phyloP scores from a whole-genome alignment of 2,797 vertebrate species.

The Spheniscus humboldti region DNA sequence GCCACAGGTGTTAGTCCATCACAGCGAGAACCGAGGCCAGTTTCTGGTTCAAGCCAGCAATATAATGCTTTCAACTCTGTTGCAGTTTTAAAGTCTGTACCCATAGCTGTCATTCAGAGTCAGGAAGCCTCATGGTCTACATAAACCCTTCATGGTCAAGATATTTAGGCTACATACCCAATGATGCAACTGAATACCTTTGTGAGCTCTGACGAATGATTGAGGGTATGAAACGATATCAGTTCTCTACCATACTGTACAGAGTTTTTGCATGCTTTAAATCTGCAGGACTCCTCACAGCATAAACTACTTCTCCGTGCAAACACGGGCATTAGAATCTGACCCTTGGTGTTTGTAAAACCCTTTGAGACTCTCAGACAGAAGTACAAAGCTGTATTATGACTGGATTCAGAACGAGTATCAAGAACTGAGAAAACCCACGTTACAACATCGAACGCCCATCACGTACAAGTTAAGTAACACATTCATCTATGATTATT shows the following conservation, averaged over 20 bases:
- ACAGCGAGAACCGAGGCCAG: rapidly evolving
- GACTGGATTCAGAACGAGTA: not conserved
- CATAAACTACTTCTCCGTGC: not conserved
- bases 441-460: not conserved
- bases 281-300: not conserved
- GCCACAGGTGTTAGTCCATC: slow-evolving; percentile 17
- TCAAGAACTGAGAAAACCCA: not conserved
- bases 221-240: slow-evolving; percentile 32
- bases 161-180: slow-evolving; percentile 42
- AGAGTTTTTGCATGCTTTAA: not conserved
- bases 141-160: slow-evolving; percentile 54
- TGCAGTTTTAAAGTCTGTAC: slow-evolving; percentile 7
- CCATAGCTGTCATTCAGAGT: slow-evolving; percentile 2
- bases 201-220: slow-evolving; percentile 22
- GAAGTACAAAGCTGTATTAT: not conserved
- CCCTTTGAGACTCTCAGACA: not conserved
- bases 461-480: not conserved
- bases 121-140: slow-evolving; percentile 22
- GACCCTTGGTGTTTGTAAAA: not conserved
- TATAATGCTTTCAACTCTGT: not conserved
- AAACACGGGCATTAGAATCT: not conserved
- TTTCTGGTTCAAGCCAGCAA: not conserved
- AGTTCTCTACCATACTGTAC: slow-evolving; percentile 4
- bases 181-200: slow-evolving; percentile 54
- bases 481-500: not conserved